Evolutionary conservation across 2,113 vertebrate genomes (phyloP).

Genomic region (Heterotis niloticus): DNA sequence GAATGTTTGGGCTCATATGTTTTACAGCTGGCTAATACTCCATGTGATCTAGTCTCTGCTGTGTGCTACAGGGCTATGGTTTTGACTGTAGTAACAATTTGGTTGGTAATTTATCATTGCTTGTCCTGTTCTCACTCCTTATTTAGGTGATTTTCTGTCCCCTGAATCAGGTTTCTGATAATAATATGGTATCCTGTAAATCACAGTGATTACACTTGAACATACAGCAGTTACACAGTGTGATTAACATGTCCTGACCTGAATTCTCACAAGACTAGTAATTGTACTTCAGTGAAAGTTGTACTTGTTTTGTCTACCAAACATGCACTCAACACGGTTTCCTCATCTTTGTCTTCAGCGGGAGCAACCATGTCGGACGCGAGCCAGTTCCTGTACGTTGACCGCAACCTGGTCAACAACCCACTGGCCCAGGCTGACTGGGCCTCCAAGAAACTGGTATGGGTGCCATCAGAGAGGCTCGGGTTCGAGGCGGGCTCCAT

Average conservation of each 20-base stretch:
- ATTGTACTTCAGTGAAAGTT: not conserved
- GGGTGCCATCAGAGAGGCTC: slow-evolving; percentile 69
- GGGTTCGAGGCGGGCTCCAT: slow-evolving; percentile 67
- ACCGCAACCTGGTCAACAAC: slow-evolving; percentile 51
- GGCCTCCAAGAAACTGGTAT: slow-evolving; percentile 70
- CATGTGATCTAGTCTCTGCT: too few relatives aligned
- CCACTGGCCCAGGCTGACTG: slow-evolving; percentile 72
- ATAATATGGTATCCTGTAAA: too few relatives aligned
- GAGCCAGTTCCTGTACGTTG: slow-evolving; percentile 67
- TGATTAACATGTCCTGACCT: not conserved
- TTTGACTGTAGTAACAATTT: too few relatives aligned
- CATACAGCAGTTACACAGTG: too few relatives aligned
- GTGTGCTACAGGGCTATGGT: too few relatives aligned
- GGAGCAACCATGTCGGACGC: slow-evolving; percentile 65
- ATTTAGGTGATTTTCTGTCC: too few relatives aligned
- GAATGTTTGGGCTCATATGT: too few relatives aligned
- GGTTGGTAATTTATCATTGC: too few relatives aligned
- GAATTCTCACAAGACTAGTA: not conserved
- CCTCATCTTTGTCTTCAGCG: not conserved
- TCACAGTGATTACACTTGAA: too few relatives aligned
- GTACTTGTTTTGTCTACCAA: not conserved
- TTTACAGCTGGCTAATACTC: too few relatives aligned
- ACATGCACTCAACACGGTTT: not conserved
- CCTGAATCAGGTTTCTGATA: too few relatives aligned
- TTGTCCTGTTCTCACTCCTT: too few relatives aligned